Base-by-base conservation (phyloP, 2,888 invertebrate genomes). In the Pammene aurita region DNA sequence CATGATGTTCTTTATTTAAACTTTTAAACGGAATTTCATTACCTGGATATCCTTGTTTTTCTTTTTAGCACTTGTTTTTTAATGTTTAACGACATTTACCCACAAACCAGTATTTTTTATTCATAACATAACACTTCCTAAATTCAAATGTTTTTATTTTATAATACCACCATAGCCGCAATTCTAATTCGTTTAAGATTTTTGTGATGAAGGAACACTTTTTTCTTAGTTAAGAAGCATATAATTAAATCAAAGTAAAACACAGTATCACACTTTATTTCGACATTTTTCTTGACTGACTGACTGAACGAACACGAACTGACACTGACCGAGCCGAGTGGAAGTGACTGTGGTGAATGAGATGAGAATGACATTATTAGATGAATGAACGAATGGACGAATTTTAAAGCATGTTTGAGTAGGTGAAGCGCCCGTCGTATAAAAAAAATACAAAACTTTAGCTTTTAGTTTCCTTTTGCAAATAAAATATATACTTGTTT, bases 81-180 rank as follows among this genome's bases (percentile, higher is more conserved):
- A 42, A 48, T 67, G 50, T 67, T 67, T 67, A 57, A 55, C 55
- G 61, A 57, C 62, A 67, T 67, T 67, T 67, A 67, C 56, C 26
- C 34, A 54, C 13, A 34, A 63, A 63, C 1, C 67, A 41, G 55
- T 50, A 67, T 57, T 18, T 66, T 56, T 50, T 62, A 57, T 63
- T 62, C 42, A 26, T 48, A 42, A 57, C 56, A 67, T 56, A 57
- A 50, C 56, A 48, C 62, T 56, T 66, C 14, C 50, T 62, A 41
- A 52, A 52, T 52, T 62, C 18, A 26, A 38, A 18, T 35, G 13
- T 13, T 48, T 16, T 52, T 62, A 9, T 41, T 41, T 26, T n/a
- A 5, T 57, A 42, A 66, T 48, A 26, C 26, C 26, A 7, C 13
- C 18, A 42, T 10, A 16, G 7, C 38, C 34, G 52, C 46, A 44